Evolutionary conservation across 2,888 invertebrate species (phyloP).

Genomic region (Eurytoma adleriae): DNA sequence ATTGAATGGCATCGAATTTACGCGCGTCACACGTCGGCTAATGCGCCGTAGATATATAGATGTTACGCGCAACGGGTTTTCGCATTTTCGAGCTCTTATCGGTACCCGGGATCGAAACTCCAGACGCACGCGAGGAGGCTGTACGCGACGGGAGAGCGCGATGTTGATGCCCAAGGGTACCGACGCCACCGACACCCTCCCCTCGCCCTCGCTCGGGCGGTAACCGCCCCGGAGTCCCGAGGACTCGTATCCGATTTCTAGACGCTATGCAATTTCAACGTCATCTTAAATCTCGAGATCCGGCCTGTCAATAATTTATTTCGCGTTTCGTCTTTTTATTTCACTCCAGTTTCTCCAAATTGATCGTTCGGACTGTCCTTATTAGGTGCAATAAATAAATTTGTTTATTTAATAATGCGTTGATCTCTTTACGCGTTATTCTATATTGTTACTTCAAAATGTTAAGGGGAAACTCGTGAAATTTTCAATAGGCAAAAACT

Average conservation of each 20-base stretch:
- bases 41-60: slow-evolving; percentile 22
- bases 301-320: slow-evolving; percentile 38
- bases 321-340: slow-evolving; percentile 7
- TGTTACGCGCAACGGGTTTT: slow-evolving; percentile 15
- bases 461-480: too few species aligned
- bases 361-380: neutral
- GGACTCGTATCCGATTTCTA: slow-evolving; percentile 37
- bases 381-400: neutral
- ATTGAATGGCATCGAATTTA: neutral
- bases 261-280: slow-evolving; percentile 37
- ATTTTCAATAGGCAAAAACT: too few species aligned
- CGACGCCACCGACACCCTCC: neutral
- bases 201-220: slow-evolving; percentile 11
- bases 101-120: slow-evolving; percentile 26
- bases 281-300: slow-evolving; percentile 35
- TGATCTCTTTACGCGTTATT: too few species aligned
- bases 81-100: slow-evolving; percentile 32
- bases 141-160: neutral
- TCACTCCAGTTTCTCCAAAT: neutral
- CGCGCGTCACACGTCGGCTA: neutral
- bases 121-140: slow-evolving; percentile 1
- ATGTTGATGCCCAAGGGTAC: slow-evolving; percentile 30
- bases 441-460: too few species aligned
- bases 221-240: slow-evolving; percentile 34
- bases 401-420: too few species aligned